A percentile compares a stretch with the other conserved stretches of the same genome.
Evolutionary conservation across 2,113 vertebrate species (phyloP).

Genomic region (Leptobrachium ailaonicum): DNA sequence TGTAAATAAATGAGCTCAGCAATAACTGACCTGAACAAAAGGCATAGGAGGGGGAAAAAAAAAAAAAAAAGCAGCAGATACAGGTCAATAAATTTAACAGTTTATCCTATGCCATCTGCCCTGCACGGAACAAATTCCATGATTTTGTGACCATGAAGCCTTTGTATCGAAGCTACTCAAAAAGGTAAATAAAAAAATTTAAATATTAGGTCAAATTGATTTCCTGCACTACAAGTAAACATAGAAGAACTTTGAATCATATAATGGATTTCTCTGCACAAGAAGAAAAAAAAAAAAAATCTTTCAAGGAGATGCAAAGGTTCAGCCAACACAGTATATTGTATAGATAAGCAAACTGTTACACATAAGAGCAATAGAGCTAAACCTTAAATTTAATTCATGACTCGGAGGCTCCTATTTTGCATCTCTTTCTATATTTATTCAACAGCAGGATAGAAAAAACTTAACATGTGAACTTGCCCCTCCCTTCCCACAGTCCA

Average conservation of each 20-base stretch:
- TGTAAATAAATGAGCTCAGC: constrained; percentile 48
- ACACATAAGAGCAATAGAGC: neutral
- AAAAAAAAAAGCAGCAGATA: neutral
- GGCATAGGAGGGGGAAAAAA: constrained; percentile 19
- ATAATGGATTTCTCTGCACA: too few species aligned
- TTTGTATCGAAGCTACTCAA: neutral
- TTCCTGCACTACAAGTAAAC: too few species aligned
- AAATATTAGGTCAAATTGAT: too few species aligned
- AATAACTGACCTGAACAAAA: constrained; percentile 14
- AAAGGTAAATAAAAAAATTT: neutral
- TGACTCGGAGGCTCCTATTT: too few species aligned
- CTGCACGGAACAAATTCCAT: neutral
- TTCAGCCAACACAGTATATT: neutral
- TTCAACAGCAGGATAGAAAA: too few species aligned
- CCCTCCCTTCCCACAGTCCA: too few species aligned
- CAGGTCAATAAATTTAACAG: constrained; percentile 1
- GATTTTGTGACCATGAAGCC: neutral
- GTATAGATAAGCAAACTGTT: neutral
- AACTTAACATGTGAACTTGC: too few species aligned
- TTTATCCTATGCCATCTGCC: neutral
- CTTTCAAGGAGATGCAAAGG: neutral
- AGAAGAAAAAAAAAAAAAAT: neutral
- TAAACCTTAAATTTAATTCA: too few species aligned
- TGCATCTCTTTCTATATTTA: too few species aligned
- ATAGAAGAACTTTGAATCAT: too few species aligned